phyloP scores from a whole-genome alignment of 35 echinoderm and acorn worm genomes.

The Amphiura filiformis region DNA sequence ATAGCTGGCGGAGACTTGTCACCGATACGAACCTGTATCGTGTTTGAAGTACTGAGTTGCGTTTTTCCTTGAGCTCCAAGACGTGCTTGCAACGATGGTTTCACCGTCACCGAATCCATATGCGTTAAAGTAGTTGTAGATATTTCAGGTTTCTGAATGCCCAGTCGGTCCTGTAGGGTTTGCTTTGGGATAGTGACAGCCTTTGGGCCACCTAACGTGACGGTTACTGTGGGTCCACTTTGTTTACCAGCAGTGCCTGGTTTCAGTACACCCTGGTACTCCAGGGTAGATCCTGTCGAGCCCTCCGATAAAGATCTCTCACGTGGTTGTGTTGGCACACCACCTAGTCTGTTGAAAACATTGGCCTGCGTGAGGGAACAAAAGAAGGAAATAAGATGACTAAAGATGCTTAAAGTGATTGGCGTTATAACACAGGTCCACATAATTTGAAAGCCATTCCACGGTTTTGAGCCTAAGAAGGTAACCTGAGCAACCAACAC shows the following conservation, averaged over 20 bases:
- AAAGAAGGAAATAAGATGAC: too few relatives aligned
- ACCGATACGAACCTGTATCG: background rate
- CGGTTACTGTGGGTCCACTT: background rate
- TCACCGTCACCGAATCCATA: conserved; percentile 50
- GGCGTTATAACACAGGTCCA: too few relatives aligned
- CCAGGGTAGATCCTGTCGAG: conserved; percentile 1
- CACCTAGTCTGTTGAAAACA: conserved; percentile 52
- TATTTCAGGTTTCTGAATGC: conserved; percentile 43
- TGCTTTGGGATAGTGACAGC: background rate
- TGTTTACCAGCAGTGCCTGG: background rate
- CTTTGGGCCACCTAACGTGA: background rate
- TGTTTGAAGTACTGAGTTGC: conserved; percentile 7
- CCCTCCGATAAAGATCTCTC: background rate
- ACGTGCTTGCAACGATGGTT: conserved; percentile 41
- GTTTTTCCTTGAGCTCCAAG: conserved; percentile 22
- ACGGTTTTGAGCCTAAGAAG: too few relatives aligned
- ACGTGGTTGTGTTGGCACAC: conserved; percentile 10
- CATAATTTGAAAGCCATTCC: too few relatives aligned
- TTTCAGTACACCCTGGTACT: conserved; percentile 57
- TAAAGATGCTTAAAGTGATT: too few relatives aligned
- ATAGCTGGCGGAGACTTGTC: conserved; percentile 4
- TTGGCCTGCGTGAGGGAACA: background rate
- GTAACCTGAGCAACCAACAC: too few relatives aligned
- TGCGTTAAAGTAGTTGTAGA: conserved; percentile 54
- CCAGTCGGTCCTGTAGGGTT: conserved; percentile 32